These are phyloP conservation scores for Lepisosteus osseus DNA, from an alignment of 2,113 vertebrate genomes.

Conservation along the genomic window DNA sequence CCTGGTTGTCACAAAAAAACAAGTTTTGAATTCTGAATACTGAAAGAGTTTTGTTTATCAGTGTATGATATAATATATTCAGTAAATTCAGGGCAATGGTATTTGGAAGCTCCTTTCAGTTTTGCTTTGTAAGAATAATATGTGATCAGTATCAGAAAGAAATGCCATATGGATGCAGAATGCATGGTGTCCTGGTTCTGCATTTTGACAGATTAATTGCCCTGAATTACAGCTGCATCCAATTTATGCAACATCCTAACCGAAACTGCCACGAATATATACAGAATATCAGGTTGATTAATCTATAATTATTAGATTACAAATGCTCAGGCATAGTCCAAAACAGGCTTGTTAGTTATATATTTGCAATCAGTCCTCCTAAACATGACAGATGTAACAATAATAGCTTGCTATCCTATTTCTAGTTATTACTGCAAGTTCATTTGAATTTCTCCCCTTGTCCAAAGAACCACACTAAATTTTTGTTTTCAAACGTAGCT, in stretches of 20 bases:
- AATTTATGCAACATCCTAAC: conserved; percentile 45
- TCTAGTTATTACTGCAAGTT: conserved; percentile 34
- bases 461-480: not conserved
- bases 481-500: conserved; percentile 12
- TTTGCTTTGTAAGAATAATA: conserved; percentile 43
- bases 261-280: conserved; percentile 35
- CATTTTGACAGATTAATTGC: conserved; percentile 49
- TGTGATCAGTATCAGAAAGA: conserved; percentile 42
- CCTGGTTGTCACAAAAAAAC: not conserved
- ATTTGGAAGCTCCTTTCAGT: conserved; percentile 38
- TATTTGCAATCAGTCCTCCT: conserved; percentile 26
- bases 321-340: conserved; percentile 31
- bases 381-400: conserved; percentile 42
- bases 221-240: conserved; percentile 48
- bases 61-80: conserved; percentile 34
- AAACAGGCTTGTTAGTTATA: conserved; percentile 37
- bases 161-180: conserved; percentile 46
- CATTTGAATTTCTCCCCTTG: conserved; percentile 27
- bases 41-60: conserved; percentile 10
- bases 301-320: conserved; percentile 53
- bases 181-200: conserved; percentile 24
- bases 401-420: conserved; percentile 31
- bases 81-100: conserved; percentile 35
- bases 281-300: conserved; percentile 39
- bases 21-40: not conserved